Evolutionary conservation across 2,797 vertebrate genomes (phyloP).

Genomic region (Tangara arthus): DNA sequence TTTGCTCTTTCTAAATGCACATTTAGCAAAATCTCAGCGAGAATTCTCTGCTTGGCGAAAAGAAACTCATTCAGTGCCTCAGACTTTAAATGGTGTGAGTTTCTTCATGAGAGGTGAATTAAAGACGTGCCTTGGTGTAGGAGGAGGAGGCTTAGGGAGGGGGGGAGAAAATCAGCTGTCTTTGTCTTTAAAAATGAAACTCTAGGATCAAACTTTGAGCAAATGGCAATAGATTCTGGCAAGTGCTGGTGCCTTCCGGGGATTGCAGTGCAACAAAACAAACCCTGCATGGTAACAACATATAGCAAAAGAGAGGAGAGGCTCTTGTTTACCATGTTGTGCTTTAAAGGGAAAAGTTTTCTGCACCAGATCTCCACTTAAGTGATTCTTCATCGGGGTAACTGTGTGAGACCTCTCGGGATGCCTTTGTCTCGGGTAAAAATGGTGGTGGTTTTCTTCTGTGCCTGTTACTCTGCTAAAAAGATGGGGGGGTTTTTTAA

Average conservation of each 20-base stretch:
- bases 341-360: neutral
- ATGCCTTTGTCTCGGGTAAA: constrained; percentile 30
- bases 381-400: neutral
- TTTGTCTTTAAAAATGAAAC: constrained; percentile 72
- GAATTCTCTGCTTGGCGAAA: neutral
- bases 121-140: constrained; percentile 8
- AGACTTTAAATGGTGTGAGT: constrained; percentile 28
- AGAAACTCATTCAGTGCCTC: neutral
- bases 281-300: neutral
- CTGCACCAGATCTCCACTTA: neutral
- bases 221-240: constrained; percentile 9
- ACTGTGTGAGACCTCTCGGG: neutral
- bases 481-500: neutral
- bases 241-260: neutral
- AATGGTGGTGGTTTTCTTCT: neutral
- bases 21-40: neutral
- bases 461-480: neutral
- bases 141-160: neutral
- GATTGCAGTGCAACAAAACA: neutral
- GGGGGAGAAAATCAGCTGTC: constrained; percentile 63
- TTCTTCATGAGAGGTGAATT: constrained; percentile 63
- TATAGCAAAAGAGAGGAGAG: neutral
- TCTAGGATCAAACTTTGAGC: constrained; percentile 39
- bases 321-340: neutral
- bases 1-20: constrained; percentile 25